Evolutionary conservation across 2,113 vertebrate species (phyloP).

Genomic region (Lycaon pictus): DNA sequence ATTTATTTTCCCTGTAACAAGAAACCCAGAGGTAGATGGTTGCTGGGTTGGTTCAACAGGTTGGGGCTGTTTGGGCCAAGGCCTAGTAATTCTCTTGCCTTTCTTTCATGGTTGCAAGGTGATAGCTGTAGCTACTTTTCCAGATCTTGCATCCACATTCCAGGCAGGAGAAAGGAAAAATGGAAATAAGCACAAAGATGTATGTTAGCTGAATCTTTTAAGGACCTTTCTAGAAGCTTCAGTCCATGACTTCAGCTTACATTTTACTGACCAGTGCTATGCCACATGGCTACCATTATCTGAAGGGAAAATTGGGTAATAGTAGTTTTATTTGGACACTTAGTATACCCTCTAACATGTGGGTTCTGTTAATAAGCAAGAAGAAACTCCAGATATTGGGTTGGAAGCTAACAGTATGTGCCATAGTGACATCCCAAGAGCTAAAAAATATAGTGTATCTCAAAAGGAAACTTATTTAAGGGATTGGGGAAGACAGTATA

Average conservation of each 20-base stretch:
- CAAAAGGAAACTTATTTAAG: background rate
- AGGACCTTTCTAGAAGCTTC: background rate
- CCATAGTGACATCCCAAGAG: background rate
- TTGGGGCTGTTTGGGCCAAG: background rate
- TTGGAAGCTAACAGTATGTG: background rate
- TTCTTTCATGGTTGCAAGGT: background rate
- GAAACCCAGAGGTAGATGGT: background rate
- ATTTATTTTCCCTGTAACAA: background rate
- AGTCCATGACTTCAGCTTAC: background rate
- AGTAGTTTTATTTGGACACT: background rate
- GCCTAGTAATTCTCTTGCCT: background rate
- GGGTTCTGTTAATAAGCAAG: conserved; percentile 7
- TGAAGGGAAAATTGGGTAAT: background rate
- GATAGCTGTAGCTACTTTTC: background rate
- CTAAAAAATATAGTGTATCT: background rate
- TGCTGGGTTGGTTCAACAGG: background rate
- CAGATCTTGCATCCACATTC: background rate
- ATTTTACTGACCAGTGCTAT: conserved; percentile 11
- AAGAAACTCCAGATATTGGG: background rate
- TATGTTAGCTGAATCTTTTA: background rate
- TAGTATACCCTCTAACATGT: background rate
- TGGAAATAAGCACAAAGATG: background rate
- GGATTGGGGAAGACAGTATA: background rate
- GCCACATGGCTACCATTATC: background rate
- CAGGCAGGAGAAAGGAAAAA: background rate